A percentile compares a stretch with the other conserved stretches of the same genome.
These are phyloP conservation scores for Mactromeris polynyma DNA, from an alignment of 2,888 invertebrate species.

Conservation along the genomic window DNA sequence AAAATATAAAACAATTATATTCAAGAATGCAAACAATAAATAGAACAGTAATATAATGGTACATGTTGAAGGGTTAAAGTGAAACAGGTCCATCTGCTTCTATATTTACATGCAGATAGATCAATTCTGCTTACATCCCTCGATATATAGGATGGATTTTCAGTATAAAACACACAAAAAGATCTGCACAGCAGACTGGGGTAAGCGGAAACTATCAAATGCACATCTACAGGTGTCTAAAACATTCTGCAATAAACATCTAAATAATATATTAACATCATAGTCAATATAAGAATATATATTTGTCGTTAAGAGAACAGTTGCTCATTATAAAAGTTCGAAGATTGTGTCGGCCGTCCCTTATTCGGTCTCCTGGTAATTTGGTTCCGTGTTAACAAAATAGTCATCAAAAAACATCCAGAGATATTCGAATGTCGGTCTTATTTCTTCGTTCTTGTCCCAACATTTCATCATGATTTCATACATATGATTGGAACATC, in stretches of 20 bases:
- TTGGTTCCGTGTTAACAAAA: slow-evolving; percentile 98
- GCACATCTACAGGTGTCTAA: not conserved
- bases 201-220: not conserved
- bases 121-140: too few species aligned
- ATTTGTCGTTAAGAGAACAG: not conserved
- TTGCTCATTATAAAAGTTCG: not conserved
- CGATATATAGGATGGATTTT: too few species aligned
- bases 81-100: too few species aligned
- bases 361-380: slow-evolving; percentile 89
- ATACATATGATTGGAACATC: slow-evolving; percentile 96
- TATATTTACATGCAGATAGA: too few species aligned
- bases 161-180: not conserved
- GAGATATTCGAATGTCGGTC: slow-evolving; percentile 97
- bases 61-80: too few species aligned
- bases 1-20: too few species aligned
- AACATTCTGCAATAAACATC: not conserved
- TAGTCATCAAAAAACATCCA: slow-evolving; percentile 96
- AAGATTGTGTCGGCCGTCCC: not conserved
- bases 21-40: too few species aligned
- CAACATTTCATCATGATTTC: slow-evolving; percentile 97
- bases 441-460: slow-evolving; percentile 95
- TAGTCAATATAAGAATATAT: not conserved
- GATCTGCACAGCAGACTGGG: not conserved
- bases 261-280: not conserved
- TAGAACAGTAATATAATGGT: too few species aligned